Evolutionary conservation across 1,140 invertebrate species (phyloP), one percentile per base, ranked within the genome.

Genomic region (Zaprionus africanus): DNA sequence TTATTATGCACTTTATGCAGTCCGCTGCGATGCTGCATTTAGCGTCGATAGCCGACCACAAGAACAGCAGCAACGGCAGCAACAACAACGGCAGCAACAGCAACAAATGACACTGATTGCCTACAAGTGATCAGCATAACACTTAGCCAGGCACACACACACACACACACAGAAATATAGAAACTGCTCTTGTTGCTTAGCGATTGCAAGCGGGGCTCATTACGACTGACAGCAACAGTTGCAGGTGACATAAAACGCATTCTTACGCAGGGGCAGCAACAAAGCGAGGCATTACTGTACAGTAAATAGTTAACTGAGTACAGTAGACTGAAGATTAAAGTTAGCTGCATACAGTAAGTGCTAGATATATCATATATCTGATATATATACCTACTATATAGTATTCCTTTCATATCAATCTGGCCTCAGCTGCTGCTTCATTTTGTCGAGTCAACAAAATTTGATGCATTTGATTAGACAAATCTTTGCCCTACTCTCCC

Each of bases 1-100:
- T 85, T 85, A 82, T 57, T 71, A 70, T 76, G 78, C 71, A 65
- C 38, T 56, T 38, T 38, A 38, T 68, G 67, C 68, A 68, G 68
- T 68, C 70, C 34, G 24, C 62, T 79, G 38, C 31, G 43, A 56
- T 38, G n/a, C 49, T 13, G 49, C 49, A 63, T 56, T 64, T 64
- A 64, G 43, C 19, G 19, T 24, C 46, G 46, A 51, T 49, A 28
- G 58, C 17, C 38, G 15, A 56, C 49, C 34, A 54, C 17, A 65
- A 65, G 62, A 65, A 22, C 63, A 46, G 4, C 63, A 13, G 26
- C 70, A 66, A 26, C 72, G 28, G 24, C 66, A 31, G 19, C 49
- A 41, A 13, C 19, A 36, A 5, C 58, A 62, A 53, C 43, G 26
- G 5, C 66, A 69, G 28, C 57, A 24, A 34, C 38, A 59, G 46